A percentile compares a stretch with the other conserved stretches of the same genome.
Evolutionary conservation across 2,888 invertebrate species (phyloP).

Genomic region (Eudemis profundana): DNA sequence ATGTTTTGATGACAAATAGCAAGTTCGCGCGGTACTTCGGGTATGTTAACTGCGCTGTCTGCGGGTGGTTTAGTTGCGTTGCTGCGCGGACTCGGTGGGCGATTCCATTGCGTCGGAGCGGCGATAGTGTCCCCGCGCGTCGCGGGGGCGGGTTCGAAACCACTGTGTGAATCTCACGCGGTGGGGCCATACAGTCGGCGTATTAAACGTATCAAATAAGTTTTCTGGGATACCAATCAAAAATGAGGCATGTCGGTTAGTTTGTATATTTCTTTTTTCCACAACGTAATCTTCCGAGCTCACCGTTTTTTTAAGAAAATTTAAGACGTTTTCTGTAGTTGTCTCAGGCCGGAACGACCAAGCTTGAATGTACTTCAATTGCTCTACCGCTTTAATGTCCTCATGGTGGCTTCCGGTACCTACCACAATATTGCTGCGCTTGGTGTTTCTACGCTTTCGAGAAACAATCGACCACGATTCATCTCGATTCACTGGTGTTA

Average conservation of each 20-base stretch:
- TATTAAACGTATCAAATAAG: neutral
- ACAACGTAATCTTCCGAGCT: too few species aligned
- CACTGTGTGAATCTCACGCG: constrained; percentile 2
- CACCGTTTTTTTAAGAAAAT: neutral
- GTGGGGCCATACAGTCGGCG: neutral
- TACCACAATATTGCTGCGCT: neutral
- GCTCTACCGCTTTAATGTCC: neutral
- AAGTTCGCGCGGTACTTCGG: neutral
- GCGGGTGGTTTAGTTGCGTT: neutral
- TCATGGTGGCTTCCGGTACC: neutral
- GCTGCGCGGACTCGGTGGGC: neutral
- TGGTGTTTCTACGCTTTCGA: neutral
- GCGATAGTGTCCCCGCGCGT: neutral
- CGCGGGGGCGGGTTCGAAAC: constrained; percentile 14
- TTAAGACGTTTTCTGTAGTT: neutral
- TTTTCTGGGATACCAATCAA: constrained; percentile 4
- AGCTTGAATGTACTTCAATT: neutral
- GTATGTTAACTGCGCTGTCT: too few species aligned
- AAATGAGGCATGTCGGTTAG: neutral
- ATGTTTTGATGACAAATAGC: constrained; percentile 13
- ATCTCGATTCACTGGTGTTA: neutral
- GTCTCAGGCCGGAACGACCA: constrained; percentile 1
- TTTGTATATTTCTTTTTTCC: neutral
- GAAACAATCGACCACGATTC: neutral
- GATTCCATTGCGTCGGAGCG: neutral